These are phyloP conservation scores for Exephanes ischioxanthus DNA, from an alignment of 2,888 invertebrate species.

Conservation along the genomic window DNA sequence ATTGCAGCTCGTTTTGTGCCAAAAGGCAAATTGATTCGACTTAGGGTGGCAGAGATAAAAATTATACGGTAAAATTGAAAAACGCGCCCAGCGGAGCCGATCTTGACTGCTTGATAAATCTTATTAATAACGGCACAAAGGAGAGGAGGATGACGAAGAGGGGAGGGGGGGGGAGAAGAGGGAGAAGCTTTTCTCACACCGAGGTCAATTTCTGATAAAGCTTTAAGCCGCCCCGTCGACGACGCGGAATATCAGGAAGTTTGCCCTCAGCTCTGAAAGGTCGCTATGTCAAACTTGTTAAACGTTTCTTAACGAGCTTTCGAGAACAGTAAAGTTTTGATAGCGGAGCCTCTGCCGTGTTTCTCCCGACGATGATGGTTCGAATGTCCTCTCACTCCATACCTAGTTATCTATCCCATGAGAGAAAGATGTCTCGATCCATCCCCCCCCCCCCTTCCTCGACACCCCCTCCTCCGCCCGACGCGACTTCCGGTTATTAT, in stretches of 20 bases:
- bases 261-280: slow-evolving; percentile 32
- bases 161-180: neutral
- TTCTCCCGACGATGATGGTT: slow-evolving; percentile 10
- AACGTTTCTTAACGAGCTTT: slow-evolving; percentile 59
- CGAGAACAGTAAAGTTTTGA: slow-evolving; percentile 62
- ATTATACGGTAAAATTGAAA: neutral
- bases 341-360: slow-evolving; percentile 25
- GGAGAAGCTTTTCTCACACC: slow-evolving; percentile 8
- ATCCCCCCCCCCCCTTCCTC: no score
- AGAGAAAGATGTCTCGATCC: slow-evolving; percentile 23
- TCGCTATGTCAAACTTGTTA: slow-evolving; percentile 62
- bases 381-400: slow-evolving; percentile 12
- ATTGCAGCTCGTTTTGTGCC: neutral
- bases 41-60: neutral
- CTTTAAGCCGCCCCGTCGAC: slow-evolving; percentile 14
- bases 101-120: slow-evolving; percentile 3
- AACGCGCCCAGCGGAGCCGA: neutral
- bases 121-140: neutral
- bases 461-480: no score
- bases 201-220: slow-evolving; percentile 40
- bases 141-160: slow-evolving; percentile 3
- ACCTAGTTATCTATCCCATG: slow-evolving; percentile 17
- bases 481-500: slow-evolving; percentile 29
- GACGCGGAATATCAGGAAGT: slow-evolving; percentile 16
- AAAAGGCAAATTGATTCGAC: neutral